phyloP scores from a whole-genome alignment of 2,888 invertebrate genomes.

The Melinaea marsaeus region DNA sequence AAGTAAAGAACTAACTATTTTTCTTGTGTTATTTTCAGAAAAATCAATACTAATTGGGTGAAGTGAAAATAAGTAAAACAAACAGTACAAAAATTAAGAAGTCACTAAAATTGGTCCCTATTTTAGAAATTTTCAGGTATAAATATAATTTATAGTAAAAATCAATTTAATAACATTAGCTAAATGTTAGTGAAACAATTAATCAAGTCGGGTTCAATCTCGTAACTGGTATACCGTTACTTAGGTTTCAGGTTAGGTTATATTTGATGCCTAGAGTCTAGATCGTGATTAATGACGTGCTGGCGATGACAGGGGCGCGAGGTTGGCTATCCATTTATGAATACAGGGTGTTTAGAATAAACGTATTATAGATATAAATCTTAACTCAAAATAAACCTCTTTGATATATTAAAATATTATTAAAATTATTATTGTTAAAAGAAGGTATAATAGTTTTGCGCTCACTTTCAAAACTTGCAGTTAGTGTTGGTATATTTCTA shows the following conservation, averaged over 20 bases:
- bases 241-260: constrained; percentile 47
- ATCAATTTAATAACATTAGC: constrained; percentile 13
- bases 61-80: too few relatives aligned
- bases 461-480: too few relatives aligned
- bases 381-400: background rate
- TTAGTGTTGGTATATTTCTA: too few relatives aligned
- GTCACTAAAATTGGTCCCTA: too few relatives aligned
- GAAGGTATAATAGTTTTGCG: too few relatives aligned
- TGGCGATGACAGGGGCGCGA: constrained; percentile 65
- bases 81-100: too few relatives aligned
- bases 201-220: constrained; percentile 33
- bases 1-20: too few relatives aligned
- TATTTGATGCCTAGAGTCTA: constrained; percentile 54
- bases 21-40: too few relatives aligned
- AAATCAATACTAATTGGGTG: too few relatives aligned
- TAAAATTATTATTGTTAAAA: too few relatives aligned
- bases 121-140: background rate
- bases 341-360: constrained; percentile 47
- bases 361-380: constrained; percentile 30
- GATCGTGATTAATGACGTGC: constrained; percentile 66
- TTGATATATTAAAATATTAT: too few relatives aligned
- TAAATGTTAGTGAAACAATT: constrained; percentile 23
- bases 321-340: constrained; percentile 45
- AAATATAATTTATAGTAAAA: background rate
- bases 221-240: constrained; percentile 29